Evolutionary conservation across 64 coral and sea anemone species (phyloP).

Genomic region (Porites lutea): DNA sequence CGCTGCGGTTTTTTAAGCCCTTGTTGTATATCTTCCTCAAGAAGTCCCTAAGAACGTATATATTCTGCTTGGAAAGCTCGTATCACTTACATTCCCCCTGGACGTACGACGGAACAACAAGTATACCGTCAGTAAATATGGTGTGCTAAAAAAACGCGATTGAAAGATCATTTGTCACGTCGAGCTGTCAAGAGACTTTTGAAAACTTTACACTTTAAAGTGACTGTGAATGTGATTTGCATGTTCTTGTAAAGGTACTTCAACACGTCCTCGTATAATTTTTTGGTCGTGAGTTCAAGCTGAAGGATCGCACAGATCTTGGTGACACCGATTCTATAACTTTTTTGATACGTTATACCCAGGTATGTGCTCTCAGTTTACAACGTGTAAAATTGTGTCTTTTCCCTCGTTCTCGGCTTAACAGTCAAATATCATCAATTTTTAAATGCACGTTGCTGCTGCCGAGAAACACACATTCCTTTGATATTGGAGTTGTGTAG

Average conservation of each 20-base stretch:
- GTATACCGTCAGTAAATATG: background rate
- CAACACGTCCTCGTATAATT: background rate
- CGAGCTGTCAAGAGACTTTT: slow-evolving; percentile 47
- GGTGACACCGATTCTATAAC: background rate
- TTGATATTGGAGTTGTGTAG: slow-evolving; percentile 11
- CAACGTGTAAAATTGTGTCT: background rate
- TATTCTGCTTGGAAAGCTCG: background rate
- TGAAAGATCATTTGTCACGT: slow-evolving; percentile 39
- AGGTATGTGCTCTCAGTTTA: background rate
- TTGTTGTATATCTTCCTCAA: background rate
- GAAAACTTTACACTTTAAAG: slow-evolving; percentile 30
- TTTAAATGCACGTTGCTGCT: slow-evolving; percentile 10
- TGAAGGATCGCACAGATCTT: background rate
- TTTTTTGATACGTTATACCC: background rate
- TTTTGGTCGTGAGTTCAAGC: background rate
- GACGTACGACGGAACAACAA: background rate
- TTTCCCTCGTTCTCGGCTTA: background rate
- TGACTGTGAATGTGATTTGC: slow-evolving; percentile 43
- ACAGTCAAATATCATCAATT: slow-evolving; percentile 24
- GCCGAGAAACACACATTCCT: slow-evolving; percentile 24
- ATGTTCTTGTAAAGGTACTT: background rate
- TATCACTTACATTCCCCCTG: too few relatives aligned
- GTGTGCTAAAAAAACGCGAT: slow-evolving; percentile 10
- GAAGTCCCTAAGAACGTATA: background rate
- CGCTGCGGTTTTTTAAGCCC: slow-evolving; percentile 18